A percentile compares a stretch with the other conserved stretches of the same genome.
phyloP scores from a whole-genome alignment of 2,888 invertebrate species.

The Ophion obscuratus region DNA sequence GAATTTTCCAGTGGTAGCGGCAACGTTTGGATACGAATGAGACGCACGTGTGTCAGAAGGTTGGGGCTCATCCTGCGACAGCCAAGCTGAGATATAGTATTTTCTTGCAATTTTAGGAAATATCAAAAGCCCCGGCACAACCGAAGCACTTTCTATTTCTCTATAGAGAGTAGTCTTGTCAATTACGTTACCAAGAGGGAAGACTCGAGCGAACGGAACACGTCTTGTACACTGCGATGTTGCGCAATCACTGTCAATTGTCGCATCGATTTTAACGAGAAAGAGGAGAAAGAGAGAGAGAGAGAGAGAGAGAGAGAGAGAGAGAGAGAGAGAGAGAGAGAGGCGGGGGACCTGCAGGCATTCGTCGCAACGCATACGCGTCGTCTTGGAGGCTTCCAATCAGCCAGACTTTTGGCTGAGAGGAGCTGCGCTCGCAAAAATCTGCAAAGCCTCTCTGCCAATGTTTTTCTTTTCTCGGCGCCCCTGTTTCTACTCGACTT shows the following conservation, averaged over 20 bases:
- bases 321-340: background rate
- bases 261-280: conserved; percentile 73
- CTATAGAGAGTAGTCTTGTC: conserved; percentile 64
- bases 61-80: too few species aligned
- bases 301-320: background rate
- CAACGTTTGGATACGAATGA: too few species aligned
- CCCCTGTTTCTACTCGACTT: background rate
- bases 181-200: conserved; percentile 62
- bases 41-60: too few species aligned
- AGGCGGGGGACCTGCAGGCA: background rate
- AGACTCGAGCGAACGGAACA: conserved; percentile 42
- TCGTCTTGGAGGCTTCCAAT: conserved; percentile 44
- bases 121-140: background rate
- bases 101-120: conserved; percentile 12
- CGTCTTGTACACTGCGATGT: conserved; percentile 62
- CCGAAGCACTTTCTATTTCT: background rate
- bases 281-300: background rate
- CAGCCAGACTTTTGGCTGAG: conserved; percentile 41
- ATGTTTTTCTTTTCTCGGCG: background rate
- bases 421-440: conserved; percentile 28
- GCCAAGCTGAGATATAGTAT: background rate
- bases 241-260: conserved; percentile 74
- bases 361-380: conserved; percentile 11
- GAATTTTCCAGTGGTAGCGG: too few species aligned
- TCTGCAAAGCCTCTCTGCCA: conserved; percentile 36